Evolutionary conservation across 1,140 invertebrate genomes (phyloP), one percentile per base, ranked within the genome.

Genomic region (Grapholita molesta): DNA sequence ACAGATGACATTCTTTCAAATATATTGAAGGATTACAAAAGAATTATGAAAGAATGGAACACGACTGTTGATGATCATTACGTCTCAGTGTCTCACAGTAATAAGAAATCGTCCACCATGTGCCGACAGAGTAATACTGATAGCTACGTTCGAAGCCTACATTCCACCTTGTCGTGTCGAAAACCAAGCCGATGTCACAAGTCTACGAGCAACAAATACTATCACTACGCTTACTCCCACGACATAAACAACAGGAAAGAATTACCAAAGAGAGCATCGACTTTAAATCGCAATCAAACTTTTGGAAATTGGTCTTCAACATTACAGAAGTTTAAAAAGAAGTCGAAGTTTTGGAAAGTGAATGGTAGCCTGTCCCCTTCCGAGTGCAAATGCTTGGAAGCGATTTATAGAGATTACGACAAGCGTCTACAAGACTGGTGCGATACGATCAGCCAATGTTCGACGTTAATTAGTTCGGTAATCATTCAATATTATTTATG

Each of bases 11-110:
- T 92, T 12, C 71, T 85, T 24, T 67, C 70, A 23, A 86, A 72
- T 38, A 84, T 92, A 65, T 72, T 91, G 4, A 85, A 77, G 68
- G 91, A 92, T 77, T 92, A 92, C 64, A 91, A 88, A 76, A 85
- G 76, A 64, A 89, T 91, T 76, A 92, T 92, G 89, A 92, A 89
- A 42, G 89, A 91, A 72, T 92, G 92, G 90, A 92, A 92, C 69
- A 81, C 84, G 68, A 90, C 88, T 11, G 80, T 92, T 48, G 77
- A 80, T 35, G 86, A 92, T 68, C 89, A 92, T 78, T 91, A 87
- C 71, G 82, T 88, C 5, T 83, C 88, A n/a, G 68, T 70, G 32
- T 79, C 78, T 1, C 81, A 86, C 71, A 77, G 76, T 21, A 71
- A 71, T 65, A 86, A 80, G 67, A 80, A 71, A 70, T 71, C 71